Percentiles rank a stretch among this genome's conserved stretches.
phyloP scores from a whole-genome alignment of 2,888 invertebrate genomes.

The Pammene aurita region DNA sequence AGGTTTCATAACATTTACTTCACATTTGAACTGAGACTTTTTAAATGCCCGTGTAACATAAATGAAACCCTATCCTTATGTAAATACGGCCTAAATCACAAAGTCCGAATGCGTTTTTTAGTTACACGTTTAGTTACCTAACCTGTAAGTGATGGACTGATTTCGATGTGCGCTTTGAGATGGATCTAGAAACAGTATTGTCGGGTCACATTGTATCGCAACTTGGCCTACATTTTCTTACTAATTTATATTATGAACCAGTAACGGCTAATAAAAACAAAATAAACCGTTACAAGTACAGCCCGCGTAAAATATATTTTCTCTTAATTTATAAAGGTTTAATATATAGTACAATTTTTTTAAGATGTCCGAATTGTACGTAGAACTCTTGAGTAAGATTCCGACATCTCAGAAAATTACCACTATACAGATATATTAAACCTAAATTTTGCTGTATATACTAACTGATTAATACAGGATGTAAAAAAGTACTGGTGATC shows the following conservation, averaged over 20 bases:
- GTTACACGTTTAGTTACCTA: conserved; percentile 28
- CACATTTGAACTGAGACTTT: conserved; percentile 7
- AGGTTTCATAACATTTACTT: conserved; percentile 24
- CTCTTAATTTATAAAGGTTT: no score
- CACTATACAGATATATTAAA: no score
- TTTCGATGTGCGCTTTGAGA: conserved; percentile 32
- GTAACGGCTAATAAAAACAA: no score
- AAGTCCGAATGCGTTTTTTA: not conserved
- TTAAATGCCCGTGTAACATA: not conserved
- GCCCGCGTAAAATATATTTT: no score
- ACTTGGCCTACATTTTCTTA: conserved; percentile 15
- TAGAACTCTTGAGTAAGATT: no score
- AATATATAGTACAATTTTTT: no score
- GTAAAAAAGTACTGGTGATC: no score
- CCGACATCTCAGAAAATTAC: no score
- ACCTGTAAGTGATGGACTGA: conserved; percentile 29
- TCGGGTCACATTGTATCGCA: conserved; percentile 27
- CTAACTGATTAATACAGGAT: no score
- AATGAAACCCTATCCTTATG: conserved; percentile 14
- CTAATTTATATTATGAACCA: not conserved
- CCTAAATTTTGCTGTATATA: no score
- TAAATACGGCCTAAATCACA: not conserved
- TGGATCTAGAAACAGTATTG: conserved; percentile 32
- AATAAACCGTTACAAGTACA: no score
- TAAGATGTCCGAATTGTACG: no score